Conservation (phyloP, 2,113 vertebrate species). For the Pan troglodytes region NHGRI_mPanTro3-v2.1_pri NC_072402.2:92535001-92535500, state of each 20-base stretch:
- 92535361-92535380: neutral
- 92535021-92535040: neutral
- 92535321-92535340: neutral
- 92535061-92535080: neutral
- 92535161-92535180: slow-evolving; percentile 53
- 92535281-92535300: neutral
- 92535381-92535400: neutral
- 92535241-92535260: neutral
- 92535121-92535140: neutral
- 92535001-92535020: neutral
- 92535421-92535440: neutral
- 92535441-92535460: neutral
- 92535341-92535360: neutral
- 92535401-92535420: neutral
- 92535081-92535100: neutral
- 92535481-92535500: neutral
- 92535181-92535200: slow-evolving; percentile 7
- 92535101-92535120: slow-evolving; percentile 49
- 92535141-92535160: neutral
- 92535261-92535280: neutral
- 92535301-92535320: neutral
- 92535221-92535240: slow-evolving; percentile 48
- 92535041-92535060: neutral
- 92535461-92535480: neutral
- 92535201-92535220: slow-evolving; percentile 41